Evolutionary conservation across 2,113 vertebrate genomes (phyloP), one percentile per base, ranked within the genome.

Genomic region (Piprites chloris): DNA sequence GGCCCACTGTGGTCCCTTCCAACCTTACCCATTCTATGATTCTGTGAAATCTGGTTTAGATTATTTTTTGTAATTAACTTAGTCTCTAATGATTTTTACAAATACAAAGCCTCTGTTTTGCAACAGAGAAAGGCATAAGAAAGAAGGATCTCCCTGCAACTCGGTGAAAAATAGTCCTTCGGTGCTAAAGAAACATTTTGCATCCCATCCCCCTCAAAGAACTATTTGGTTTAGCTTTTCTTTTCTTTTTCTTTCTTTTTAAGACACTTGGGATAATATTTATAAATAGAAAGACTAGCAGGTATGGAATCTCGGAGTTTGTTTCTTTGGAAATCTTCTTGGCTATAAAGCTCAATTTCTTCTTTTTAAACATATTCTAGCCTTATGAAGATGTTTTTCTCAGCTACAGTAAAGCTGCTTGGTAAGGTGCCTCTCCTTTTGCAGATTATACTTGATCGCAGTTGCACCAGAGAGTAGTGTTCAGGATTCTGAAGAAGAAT

Each of bases 401-500:
- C 33, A 68, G 47, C 22, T 67, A n/a, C 47, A 33, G 27, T 41
- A 49, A 62, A 42, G 23, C 32, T 63, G 9, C 11, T 75, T 63
- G 42, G 26, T 30, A 62, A 47, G 22, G 20, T 68, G 13, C 27
- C 15, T 73, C n/a, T 67, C 24, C 14, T 35, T 80, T 37, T 68
- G 22, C 27, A 49, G 12, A 62, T 6, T 37, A 47, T 35, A 33
- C 11, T 47, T 1, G 0, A 9, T 4, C 8, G 26, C 5, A 81
- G 19, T 24, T 62, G 32, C 37, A 23, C 14, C 35, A 74, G 53
- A 69, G 46, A 63, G 11, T 15, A 56, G 20, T n/a, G 11, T 50
- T 75, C 27, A 76, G 16, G 20, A 50, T 42, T 56, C 32, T 33
- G 55, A 56, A 56, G 53, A 55, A 56, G 32, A 33, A 20, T 21